Evolutionary conservation across 2,113 vertebrate genomes (phyloP), one percentile per base, ranked within the genome.

Genomic region (Canis aureus): DNA sequence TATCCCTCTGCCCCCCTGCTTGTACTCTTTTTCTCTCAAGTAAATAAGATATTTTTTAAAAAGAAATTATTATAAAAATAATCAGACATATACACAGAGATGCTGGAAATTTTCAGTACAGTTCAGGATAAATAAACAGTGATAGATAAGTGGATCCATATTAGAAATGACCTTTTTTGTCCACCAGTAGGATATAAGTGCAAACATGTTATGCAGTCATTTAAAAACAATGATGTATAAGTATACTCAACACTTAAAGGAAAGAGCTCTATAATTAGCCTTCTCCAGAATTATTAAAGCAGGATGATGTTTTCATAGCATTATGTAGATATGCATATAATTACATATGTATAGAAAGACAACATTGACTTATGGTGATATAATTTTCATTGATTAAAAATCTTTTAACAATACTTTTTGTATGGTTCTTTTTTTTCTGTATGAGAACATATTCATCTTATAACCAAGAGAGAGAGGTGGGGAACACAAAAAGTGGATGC

Each of bases 51-150:
- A 43, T 43, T 43, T n/a, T 69, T 69, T 35, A 69, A 35, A 59
- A 73, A 38, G 7, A 83, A 29, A 19, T 69, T 69, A 38, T 69
- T 84, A 22, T 2, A 74, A 91, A 93, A 27, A n/a, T 66, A 69
- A 93, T 29, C 76, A 19, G 8, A 27, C 13, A 83, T 38, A 79
- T 7, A 57, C 1, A 89, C 1, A 80, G 15, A 83, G 2, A 90
- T 17, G 0, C 15, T 96, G 71, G 90, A 22, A 90, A 66, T 79
- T 92, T 92, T 82, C 17, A 86, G 8, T 4, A 67, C 16, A 53
- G 43, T 82, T 95, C 38, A 83, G 43, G 82, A 32, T 38, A 93
- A 51, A 79, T 62, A 78, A 89, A 62, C 69, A 92, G 23, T 78
- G 29, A 51, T 57, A 78, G 35, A 84, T 57, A n/a, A 55, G n/a